Evolutionary conservation across 2,888 invertebrate species (phyloP).

Genomic region (Agrotis clavis): DNA sequence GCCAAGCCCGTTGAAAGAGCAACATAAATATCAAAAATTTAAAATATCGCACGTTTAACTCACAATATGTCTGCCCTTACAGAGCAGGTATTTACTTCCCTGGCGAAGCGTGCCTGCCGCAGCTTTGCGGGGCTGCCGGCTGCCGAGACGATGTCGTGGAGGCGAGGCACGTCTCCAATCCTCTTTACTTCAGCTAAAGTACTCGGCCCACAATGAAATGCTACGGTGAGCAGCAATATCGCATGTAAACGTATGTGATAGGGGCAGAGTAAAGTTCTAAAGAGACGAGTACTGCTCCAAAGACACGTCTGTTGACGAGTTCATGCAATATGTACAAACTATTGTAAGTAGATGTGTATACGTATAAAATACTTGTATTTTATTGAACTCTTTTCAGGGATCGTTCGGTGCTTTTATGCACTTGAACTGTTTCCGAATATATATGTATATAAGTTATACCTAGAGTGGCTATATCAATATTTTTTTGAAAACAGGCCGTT

Average conservation of each 20-base stretch:
- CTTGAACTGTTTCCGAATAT: neutral
- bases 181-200: slow-evolving; percentile 68
- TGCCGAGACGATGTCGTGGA: slow-evolving; percentile 65
- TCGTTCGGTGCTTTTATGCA: neutral
- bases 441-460: no score
- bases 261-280: slow-evolving; percentile 16
- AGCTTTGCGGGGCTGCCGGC: slow-evolving; percentile 56
- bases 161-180: slow-evolving; percentile 71
- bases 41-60: slow-evolving; percentile 34
- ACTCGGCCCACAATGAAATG: slow-evolving; percentile 58
- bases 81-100: slow-evolving; percentile 60
- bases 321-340: slow-evolving; percentile 13
- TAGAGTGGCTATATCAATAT: neutral
- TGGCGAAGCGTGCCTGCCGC: slow-evolving; percentile 67
- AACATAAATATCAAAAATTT: slow-evolving; percentile 15
- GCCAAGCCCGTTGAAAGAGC: neutral
- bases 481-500: neutral
- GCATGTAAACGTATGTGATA: slow-evolving; percentile 49
- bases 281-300: slow-evolving; percentile 3
- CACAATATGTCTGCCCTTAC: slow-evolving; percentile 28
- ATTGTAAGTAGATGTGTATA: slow-evolving; percentile 7
- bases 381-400: slow-evolving; percentile 15
- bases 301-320: slow-evolving; percentile 19
- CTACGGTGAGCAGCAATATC: slow-evolving; percentile 49
- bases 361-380: slow-evolving; percentile 5